Conservation (phyloP, 2,797 vertebrate species). For the Coluber constrictor region DNA sequence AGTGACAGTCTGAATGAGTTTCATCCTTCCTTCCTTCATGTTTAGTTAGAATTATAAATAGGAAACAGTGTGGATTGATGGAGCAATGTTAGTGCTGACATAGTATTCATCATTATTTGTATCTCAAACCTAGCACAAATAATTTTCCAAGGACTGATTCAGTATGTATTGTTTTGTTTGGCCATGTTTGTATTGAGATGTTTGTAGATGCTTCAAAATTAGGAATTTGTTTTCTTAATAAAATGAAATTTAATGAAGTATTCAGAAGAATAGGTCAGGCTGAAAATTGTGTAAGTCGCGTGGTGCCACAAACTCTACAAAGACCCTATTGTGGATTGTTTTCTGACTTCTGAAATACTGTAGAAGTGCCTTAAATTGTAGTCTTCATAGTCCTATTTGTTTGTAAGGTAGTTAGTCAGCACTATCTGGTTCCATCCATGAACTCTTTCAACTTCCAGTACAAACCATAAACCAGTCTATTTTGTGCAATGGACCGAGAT, state of each 20-base stretch:
- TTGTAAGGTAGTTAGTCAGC: neutral
- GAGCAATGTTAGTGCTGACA: neutral
- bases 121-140: neutral
- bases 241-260: neutral
- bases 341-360: neutral
- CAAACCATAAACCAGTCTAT: neutral
- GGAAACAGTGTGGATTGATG: neutral
- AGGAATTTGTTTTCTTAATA: neutral
- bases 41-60: constrained; percentile 37
- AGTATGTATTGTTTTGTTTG: neutral
- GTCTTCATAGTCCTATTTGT: neutral
- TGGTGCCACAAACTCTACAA: neutral
- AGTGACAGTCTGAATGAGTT: constrained; percentile 15
- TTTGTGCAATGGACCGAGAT: neutral
- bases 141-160: neutral
- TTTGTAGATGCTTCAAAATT: neutral
- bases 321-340: neutral
- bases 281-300: neutral
- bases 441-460: neutral
- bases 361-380: neutral
- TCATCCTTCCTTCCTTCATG: constrained; percentile 12
- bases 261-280: neutral
- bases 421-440: neutral
- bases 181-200: neutral
- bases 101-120: neutral